Conservation (phyloP, 92 coral and sea anemone species). For the Porites rus region DNA sequence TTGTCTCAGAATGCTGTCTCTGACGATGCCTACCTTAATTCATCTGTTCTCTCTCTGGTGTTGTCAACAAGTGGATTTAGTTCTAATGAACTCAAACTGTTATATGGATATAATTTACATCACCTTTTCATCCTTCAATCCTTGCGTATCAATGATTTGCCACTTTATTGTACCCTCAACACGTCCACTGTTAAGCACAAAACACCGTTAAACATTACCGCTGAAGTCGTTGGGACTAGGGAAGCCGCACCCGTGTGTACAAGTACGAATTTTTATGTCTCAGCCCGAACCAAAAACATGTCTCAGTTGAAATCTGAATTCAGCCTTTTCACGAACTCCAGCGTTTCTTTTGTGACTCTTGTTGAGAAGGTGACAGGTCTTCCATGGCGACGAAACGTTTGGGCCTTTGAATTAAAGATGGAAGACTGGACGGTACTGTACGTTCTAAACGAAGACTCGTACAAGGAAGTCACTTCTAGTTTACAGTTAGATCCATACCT, state of each 20-base stretch:
- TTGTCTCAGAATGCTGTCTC: conserved; percentile 44
- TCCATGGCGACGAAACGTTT: conserved; percentile 73
- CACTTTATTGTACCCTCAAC: conserved; percentile 52
- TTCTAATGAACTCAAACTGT: conserved; percentile 19
- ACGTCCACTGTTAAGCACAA: conserved; percentile 34
- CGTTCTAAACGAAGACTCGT: conserved; percentile 29
- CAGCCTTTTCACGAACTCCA: conserved; percentile 36
- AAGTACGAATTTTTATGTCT: conserved; percentile 62
- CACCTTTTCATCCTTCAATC: conserved; percentile 36
- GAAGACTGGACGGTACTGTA: conserved; percentile 67
- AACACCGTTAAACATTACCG: conserved; percentile 47
- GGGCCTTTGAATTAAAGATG: conserved; percentile 54
- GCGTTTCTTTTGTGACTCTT: conserved; percentile 62
- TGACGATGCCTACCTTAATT: conserved; percentile 42
- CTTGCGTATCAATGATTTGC: conserved; percentile 43
- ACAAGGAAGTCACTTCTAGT: conserved; percentile 12
- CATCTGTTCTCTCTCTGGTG: conserved; percentile 42
- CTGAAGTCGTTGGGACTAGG: conserved; percentile 50
- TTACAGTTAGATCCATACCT: conserved; percentile 31
- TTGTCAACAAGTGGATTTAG: conserved; percentile 47
- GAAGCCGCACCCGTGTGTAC: conserved; percentile 29
- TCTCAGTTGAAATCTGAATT: conserved; percentile 35
- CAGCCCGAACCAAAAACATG: conserved; percentile 40
- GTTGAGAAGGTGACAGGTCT: conserved; percentile 60
- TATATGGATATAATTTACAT: conserved; percentile 27